These are phyloP conservation scores for Lissonota sp. DNA, from an alignment of 2,888 invertebrate genomes.

Conservation along the genomic window DNA sequence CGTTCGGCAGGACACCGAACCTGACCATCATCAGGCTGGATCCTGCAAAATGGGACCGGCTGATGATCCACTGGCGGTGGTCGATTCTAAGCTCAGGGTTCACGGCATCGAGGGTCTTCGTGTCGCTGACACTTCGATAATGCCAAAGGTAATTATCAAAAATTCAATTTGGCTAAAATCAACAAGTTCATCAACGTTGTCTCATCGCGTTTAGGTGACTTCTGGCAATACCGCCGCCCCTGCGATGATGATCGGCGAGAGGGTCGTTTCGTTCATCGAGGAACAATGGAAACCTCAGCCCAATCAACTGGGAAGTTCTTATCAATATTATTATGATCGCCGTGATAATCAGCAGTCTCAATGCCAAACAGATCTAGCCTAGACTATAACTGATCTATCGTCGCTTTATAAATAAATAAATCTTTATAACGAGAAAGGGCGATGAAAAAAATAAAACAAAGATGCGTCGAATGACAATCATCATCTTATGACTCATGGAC, in stretches of 20 bases:
- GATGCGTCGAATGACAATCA: no score
- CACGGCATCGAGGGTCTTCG: conserved; percentile 87
- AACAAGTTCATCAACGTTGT: no score
- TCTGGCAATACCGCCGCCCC: conserved; percentile 86
- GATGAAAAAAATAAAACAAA: no score
- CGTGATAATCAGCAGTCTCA: no score
- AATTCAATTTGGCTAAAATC: not conserved
- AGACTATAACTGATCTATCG: no score
- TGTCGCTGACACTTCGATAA: conserved; percentile 87
- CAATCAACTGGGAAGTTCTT: no score
- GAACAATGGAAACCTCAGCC: conserved; percentile 83
- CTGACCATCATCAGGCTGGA: conserved; percentile 93
- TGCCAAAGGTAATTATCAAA: conserved; percentile 87
- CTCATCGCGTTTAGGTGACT: conserved; percentile 76
- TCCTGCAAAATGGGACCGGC: conserved; percentile 93
- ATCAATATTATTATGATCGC: no score
- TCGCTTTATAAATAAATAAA: no score
- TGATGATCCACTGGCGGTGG: conserved; percentile 90
- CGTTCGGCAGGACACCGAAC: conserved; percentile 88
- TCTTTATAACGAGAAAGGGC: no score
- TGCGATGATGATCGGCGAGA: conserved; percentile 87
- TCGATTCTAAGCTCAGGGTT: conserved; percentile 88
- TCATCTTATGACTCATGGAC: not conserved
- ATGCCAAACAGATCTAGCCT: no score
- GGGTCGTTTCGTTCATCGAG: conserved; percentile 85